phyloP scores from a whole-genome alignment of 2,888 invertebrate species.

The Merodon equestris region DNA sequence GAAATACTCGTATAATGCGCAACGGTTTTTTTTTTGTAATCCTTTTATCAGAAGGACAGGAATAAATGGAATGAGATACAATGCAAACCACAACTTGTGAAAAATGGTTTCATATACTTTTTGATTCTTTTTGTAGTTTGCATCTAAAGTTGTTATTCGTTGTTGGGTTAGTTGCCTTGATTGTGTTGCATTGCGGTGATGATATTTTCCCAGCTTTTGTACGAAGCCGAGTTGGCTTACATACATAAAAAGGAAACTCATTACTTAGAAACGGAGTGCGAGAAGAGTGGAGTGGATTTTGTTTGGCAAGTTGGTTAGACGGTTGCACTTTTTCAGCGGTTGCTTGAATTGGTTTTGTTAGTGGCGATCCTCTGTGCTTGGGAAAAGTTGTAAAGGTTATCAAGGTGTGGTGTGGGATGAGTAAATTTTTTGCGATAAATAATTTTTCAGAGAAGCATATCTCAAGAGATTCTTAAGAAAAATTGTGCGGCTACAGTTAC shows the following conservation, averaged over 20 bases:
- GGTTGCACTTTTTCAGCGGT: slow-evolving; percentile 52
- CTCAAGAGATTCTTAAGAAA: background rate
- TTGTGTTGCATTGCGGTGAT: slow-evolving; percentile 58
- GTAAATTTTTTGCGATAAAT: too few relatives aligned
- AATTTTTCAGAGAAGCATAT: background rate
- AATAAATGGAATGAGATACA: slow-evolving; percentile 60
- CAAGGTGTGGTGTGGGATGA: too few relatives aligned
- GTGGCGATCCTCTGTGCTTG: background rate
- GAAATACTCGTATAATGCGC: slow-evolving; percentile 58
- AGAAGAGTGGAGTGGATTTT: background rate
- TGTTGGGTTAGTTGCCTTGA: slow-evolving; percentile 41
- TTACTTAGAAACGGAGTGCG: slow-evolving; percentile 42
- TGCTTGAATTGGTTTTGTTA: slow-evolving; percentile 55
- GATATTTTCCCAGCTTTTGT: slow-evolving; percentile 47
- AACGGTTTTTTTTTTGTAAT: slow-evolving; percentile 61
- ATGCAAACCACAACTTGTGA: slow-evolving; percentile 63
- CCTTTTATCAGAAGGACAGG: slow-evolving; percentile 60
- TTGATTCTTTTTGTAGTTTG: slow-evolving; percentile 12
- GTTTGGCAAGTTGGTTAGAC: slow-evolving; percentile 44
- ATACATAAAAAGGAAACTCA: slow-evolving; percentile 45
- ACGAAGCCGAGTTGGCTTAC: background rate
- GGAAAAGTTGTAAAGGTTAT: too few relatives aligned
- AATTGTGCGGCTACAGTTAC: too few relatives aligned
- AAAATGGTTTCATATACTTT: slow-evolving; percentile 61
- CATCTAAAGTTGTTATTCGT: slow-evolving; percentile 8